Base-by-base conservation (phyloP, 37 sponge, comb jelly and placozoan genomes). In the Cladorhizidae sp. region DNA sequence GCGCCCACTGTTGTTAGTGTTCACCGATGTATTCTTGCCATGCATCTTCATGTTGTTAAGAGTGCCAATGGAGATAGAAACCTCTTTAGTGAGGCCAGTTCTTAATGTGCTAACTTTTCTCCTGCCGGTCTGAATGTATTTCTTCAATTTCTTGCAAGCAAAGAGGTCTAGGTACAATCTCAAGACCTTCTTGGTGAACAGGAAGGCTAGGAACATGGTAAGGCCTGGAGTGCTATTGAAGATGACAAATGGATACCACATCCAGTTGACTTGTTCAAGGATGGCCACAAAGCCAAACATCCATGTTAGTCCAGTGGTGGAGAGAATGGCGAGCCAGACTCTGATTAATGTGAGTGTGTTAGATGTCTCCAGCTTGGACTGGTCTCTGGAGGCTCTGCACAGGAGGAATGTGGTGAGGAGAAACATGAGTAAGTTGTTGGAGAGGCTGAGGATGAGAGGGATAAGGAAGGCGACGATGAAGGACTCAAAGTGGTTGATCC, bases 231-330 rank as follows among this genome's bases (percentile, higher is more conserved):
- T 79, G 65, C 78, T 79, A 74, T 78, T 88, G 59, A 88, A 62
- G 7, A 79, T 62, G 42, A 89, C 74, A 80, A 84, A 89, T 7
- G 74, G 40, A 73, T 89, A 89, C 86, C 85, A 84, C 2, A 80
- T 69, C 80, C 85, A 84, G 23, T 28, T 59, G 40, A 36, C 38
- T 41, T 57, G 63, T 21, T 58, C 9, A 12, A 9, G 9, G 9
- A 45, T 45, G 49, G 49, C 49, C 5, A 45, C 9, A 9, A 45
- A 45, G 9, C 49, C 49, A 45, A 45, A 45, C 9, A 45, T 45
- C 49, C 49, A 45, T 45, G 49, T 45, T 9, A 45, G 49, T 12
- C 8, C 5, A 12, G 49, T 45, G 9, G 49, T 45, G 49, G 49
- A 70, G 39, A 84, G 67, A 0, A 84, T 22, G 17, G 85, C 67